Conservation (phyloP, 2,113 vertebrate genomes). For the Benitochromis conjunctus region DNA sequence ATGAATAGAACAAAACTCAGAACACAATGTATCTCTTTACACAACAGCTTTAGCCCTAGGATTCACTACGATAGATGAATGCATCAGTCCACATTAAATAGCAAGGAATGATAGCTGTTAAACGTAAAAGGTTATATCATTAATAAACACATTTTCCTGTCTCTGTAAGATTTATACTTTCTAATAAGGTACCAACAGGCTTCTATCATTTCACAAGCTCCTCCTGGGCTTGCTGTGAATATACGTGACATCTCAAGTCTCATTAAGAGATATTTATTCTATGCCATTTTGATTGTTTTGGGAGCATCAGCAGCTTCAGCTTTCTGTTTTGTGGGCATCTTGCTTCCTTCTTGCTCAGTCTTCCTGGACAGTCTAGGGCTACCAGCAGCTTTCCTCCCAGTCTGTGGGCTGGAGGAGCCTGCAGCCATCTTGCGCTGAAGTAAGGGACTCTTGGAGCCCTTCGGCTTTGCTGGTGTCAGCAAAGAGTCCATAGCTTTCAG, state of each 20-base stretch:
- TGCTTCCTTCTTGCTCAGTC: constrained; percentile 52
- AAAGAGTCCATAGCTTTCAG: constrained; percentile 78
- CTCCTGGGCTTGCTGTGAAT: neutral
- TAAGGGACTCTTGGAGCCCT: constrained; percentile 85
- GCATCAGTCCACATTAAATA: neutral
- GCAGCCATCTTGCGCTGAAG: constrained; percentile 76
- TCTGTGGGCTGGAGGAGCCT: constrained; percentile 85
- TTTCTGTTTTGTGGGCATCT: constrained; percentile 51
- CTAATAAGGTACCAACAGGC: neutral
- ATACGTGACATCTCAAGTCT: neutral
- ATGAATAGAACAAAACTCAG: constrained; percentile 12
- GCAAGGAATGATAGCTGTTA: constrained; percentile 49
- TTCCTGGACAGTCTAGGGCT: constrained; percentile 79
- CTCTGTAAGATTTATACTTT: neutral
- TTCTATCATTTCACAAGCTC: neutral
- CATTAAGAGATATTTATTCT: constrained; percentile 1
- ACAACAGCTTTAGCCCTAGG: neutral
- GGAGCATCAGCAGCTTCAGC: constrained; percentile 56
- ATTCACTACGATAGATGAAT: neutral
- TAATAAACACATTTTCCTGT: neutral
- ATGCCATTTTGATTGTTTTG: constrained; percentile 28
- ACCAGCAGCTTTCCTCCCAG: constrained; percentile 69
- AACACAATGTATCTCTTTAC: neutral
- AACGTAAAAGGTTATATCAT: neutral
- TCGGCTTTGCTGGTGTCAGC: constrained; percentile 76